These are phyloP conservation scores for Thera obeliscata DNA, from an alignment of 2,888 invertebrate genomes.

Conservation along the genomic window DNA sequence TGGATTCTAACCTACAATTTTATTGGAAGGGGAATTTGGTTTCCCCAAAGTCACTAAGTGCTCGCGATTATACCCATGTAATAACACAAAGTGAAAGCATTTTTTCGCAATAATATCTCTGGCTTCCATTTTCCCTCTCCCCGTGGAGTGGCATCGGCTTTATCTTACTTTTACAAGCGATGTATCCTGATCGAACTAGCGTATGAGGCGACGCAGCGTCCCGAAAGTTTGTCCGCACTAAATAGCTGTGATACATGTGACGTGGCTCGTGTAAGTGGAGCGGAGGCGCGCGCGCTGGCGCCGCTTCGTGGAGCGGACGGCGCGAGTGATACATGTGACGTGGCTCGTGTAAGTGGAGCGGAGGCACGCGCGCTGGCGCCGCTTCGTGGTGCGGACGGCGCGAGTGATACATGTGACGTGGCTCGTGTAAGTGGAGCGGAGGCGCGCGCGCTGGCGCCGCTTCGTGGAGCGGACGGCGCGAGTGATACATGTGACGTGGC, in stretches of 20 bases:
- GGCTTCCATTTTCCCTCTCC: not conserved
- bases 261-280: not conserved
- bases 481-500: not conserved
- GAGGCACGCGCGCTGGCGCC: too few species aligned
- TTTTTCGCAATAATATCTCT: not conserved
- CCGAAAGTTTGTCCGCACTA: slow-evolving; percentile 3
- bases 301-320: too few species aligned
- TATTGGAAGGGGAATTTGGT: not conserved
- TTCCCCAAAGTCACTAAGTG: not conserved
- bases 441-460: too few species aligned
- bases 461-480: too few species aligned
- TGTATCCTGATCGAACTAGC: slow-evolving; percentile 18
- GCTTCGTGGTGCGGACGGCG: too few species aligned
- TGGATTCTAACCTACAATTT: too few species aligned
- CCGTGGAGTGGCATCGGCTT: not conserved
- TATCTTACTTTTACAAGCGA: slow-evolving; percentile 4
- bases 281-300: too few species aligned
- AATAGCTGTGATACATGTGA: not conserved
- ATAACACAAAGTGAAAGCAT: not conserved
- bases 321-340: not conserved
- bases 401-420: not conserved
- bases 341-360: not conserved
- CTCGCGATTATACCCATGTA: not conserved
- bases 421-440: not conserved
- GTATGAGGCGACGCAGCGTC: slow-evolving; percentile 2